phyloP scores from a whole-genome alignment of 2,797 vertebrate genomes.

The Huso huso region DNA sequence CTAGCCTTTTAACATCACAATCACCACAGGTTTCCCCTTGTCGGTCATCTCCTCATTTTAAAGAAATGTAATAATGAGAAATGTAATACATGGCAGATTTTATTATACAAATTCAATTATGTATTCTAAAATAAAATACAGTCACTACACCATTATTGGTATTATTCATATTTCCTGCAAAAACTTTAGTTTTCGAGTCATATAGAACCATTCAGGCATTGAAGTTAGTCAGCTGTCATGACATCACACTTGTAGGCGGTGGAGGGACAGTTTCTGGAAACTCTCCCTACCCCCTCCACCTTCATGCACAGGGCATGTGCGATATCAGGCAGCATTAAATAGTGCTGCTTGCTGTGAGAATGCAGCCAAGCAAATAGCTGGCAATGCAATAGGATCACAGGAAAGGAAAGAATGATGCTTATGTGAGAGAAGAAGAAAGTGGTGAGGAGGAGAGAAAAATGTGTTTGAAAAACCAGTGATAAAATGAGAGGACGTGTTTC shows the following conservation, averaged over 20 bases:
- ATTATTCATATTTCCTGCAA: too few relatives aligned
- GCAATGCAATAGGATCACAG: background rate
- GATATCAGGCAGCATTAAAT: background rate
- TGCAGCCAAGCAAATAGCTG: background rate
- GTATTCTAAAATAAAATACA: too few relatives aligned
- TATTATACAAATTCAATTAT: too few relatives aligned
- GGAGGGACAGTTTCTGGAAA: background rate
- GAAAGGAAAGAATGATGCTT: constrained; percentile 1
- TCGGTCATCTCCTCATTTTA: too few relatives aligned
- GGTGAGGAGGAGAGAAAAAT: background rate
- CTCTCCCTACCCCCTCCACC: background rate
- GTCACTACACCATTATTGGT: too few relatives aligned
- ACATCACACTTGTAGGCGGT: constrained; percentile 1
- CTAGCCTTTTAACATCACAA: too few relatives aligned
- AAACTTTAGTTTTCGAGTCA: too few relatives aligned
- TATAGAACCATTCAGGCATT: background rate
- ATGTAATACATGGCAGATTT: too few relatives aligned
- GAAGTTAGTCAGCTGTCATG: background rate
- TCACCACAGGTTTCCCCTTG: too few relatives aligned
- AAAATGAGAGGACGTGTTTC: background rate
- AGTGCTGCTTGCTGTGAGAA: background rate
- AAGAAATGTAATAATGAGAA: too few relatives aligned
- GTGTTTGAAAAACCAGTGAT: background rate
- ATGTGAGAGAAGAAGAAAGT: background rate
- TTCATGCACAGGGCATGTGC: background rate